Evolutionary conservation across 1,140 invertebrate genomes (phyloP).

Genomic region (Cephus cinctus): DNA sequence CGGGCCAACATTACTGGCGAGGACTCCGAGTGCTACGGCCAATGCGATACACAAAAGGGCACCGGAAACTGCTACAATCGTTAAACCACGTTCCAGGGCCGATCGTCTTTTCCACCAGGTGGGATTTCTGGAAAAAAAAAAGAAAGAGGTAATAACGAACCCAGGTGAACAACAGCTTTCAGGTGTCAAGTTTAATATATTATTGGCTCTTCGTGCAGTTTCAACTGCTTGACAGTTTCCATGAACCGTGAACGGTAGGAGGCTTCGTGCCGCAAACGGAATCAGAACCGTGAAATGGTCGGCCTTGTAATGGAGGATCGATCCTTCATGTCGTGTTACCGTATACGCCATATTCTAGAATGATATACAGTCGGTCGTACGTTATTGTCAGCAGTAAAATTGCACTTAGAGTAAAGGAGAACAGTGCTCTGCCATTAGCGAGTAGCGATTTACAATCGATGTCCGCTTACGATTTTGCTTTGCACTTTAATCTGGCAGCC

Average conservation of each 20-base stretch:
- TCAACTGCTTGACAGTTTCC: no score
- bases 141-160: constrained; percentile 4
- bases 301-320: not conserved
- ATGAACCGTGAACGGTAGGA: not conserved
- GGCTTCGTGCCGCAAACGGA: not conserved
- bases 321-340: not conserved
- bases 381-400: constrained; percentile 13
- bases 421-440: constrained; percentile 5
- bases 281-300: not conserved
- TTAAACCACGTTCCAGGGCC: constrained; percentile 73
- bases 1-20: constrained; percentile 42
- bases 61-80: constrained; percentile 64
- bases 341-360: no score
- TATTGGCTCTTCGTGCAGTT: no score
- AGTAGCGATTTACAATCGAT: no score
- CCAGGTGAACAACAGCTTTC: not conserved
- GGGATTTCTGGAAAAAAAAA: constrained; percentile 67
- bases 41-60: constrained; percentile 66
- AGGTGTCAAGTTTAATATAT: not conserved
- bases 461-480: no score
- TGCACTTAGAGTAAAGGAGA: constrained; percentile 12
- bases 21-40: constrained; percentile 64
- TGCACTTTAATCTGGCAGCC: no score
- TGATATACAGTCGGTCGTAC: no score
- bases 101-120: constrained; percentile 85